These are phyloP conservation scores for Matsumyia berberina DNA, from an alignment of 2,888 invertebrate genomes.

Conservation along the genomic window DNA sequence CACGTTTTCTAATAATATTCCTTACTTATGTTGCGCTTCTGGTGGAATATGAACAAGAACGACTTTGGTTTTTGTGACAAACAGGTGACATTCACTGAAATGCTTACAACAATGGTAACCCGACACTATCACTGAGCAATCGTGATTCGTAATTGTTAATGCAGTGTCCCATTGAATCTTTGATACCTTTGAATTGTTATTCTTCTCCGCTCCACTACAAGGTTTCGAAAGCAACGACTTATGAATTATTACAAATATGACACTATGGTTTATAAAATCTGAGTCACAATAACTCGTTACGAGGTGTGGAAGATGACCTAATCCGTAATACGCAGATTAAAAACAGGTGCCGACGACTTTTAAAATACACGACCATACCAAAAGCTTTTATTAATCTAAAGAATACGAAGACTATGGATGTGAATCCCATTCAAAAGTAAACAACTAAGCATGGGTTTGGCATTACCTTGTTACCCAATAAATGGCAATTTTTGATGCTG, in stretches of 20 bases:
- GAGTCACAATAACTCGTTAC: constrained; percentile 46
- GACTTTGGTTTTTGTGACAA: constrained; percentile 6
- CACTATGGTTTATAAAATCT: constrained; percentile 27
- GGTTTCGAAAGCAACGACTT: constrained; percentile 40
- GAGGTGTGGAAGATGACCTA: constrained; percentile 58
- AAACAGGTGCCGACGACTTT: constrained; percentile 13
- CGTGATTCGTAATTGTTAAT: not conserved
- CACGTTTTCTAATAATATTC: not conserved
- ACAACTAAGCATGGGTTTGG: constrained; percentile 7
- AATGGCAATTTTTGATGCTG: not conserved
- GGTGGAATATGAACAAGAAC: not conserved
- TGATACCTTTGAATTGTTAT: constrained; percentile 25
- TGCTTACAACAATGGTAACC: constrained; percentile 8
- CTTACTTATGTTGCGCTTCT: not conserved
- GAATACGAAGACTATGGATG: constrained; percentile 21
- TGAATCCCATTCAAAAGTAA: not conserved
- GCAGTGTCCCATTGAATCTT: constrained; percentile 26
- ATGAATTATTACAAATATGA: constrained; percentile 33
- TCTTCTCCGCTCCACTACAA: constrained; percentile 12
- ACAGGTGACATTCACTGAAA: not conserved
- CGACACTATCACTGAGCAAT: constrained; percentile 22
- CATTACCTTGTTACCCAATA: not conserved
- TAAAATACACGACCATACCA: not conserved
- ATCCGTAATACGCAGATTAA: constrained; percentile 36
- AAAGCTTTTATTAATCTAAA: not conserved